phyloP scores from a whole-genome alignment of 2,113 vertebrate genomes.

The Eurystomus gularis region DNA sequence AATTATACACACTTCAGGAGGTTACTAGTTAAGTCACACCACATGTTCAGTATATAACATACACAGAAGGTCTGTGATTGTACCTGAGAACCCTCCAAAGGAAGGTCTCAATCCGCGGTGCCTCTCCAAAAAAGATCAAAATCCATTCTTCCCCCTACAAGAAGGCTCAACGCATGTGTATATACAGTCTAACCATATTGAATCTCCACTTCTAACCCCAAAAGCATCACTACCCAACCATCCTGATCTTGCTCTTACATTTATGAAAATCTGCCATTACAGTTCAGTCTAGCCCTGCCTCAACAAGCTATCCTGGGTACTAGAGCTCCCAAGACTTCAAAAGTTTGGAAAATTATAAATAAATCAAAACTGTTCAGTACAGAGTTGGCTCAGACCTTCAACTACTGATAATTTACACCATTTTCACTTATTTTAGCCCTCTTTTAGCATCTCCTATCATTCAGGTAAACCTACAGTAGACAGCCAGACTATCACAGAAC shows the following conservation, averaged over 20 bases:
- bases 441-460: neutral
- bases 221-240: neutral
- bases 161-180: neutral
- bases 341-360: neutral
- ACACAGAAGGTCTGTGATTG: neutral
- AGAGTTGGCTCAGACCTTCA: neutral
- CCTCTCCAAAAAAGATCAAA: neutral
- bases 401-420: neutral
- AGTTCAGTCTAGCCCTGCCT: neutral
- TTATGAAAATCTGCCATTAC: neutral
- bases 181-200: neutral
- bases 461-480: neutral
- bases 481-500: neutral
- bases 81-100: accelerated
- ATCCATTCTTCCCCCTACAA: neutral
- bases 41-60: neutral
- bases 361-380: neutral
- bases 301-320: neutral
- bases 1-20: neutral
- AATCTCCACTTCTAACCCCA: neutral
- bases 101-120: neutral
- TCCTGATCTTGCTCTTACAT: neutral
- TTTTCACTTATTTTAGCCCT: neutral
- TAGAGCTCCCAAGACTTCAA: neutral
- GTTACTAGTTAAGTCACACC: neutral